These are phyloP conservation scores for Pinctada fucata DNA, from an alignment of 2,888 invertebrate species.

Conservation along the genomic window DNA sequence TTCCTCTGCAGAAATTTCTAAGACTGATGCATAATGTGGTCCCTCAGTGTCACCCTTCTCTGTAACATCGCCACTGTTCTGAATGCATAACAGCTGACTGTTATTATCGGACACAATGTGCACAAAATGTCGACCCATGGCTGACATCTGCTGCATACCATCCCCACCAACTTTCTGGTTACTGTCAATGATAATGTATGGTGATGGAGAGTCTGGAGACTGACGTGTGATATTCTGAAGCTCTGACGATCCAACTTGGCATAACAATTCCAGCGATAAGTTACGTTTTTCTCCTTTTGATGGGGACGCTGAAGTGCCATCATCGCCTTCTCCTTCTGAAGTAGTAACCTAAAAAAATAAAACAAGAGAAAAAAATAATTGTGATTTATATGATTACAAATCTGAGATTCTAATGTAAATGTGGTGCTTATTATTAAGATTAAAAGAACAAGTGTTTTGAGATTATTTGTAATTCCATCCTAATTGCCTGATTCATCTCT, in stretches of 20 bases:
- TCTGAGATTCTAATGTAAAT: too few relatives aligned
- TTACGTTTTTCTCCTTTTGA: constrained; percentile 54
- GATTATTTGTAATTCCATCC: too few relatives aligned
- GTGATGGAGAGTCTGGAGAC: constrained; percentile 38
- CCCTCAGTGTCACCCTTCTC: constrained; percentile 31
- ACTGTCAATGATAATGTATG: constrained; percentile 7
- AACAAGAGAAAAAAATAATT: background rate
- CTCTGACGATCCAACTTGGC: constrained; percentile 74
- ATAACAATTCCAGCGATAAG: constrained; percentile 72
- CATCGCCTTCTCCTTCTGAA: background rate
- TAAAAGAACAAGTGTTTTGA: too few relatives aligned
- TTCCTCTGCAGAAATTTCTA: constrained; percentile 27
- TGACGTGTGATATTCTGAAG: constrained; percentile 70
- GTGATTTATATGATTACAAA: too few relatives aligned
- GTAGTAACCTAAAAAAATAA: background rate
- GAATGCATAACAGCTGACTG: constrained; percentile 35
- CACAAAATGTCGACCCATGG: constrained; percentile 22
- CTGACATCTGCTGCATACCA: background rate
- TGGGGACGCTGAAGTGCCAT: background rate
- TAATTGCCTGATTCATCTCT: too few relatives aligned
- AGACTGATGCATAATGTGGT: constrained; percentile 16
- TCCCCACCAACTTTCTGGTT: background rate
- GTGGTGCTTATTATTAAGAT: too few relatives aligned
- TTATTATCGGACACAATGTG: constrained; percentile 14
- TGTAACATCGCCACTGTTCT: constrained; percentile 30